These are phyloP conservation scores for Rhagoletis pomonella DNA, from an alignment of 1,140 invertebrate genomes.

Conservation along the genomic window DNA sequence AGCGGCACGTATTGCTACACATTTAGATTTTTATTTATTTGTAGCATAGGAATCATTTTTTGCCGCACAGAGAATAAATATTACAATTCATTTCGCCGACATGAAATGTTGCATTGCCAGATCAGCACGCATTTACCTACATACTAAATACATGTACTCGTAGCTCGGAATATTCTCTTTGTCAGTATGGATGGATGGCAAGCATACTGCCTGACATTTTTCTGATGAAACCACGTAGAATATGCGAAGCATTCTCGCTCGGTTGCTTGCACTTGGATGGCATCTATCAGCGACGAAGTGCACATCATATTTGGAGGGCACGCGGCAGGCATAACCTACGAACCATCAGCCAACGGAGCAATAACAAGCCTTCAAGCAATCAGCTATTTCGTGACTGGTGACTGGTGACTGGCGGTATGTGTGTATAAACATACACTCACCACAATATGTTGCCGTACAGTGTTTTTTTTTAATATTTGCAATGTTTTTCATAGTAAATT, in stretches of 20 bases:
- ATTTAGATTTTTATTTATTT: too few relatives aligned
- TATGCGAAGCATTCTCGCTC: not conserved
- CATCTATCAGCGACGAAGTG: too few relatives aligned
- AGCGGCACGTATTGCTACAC: too few relatives aligned
- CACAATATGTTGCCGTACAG: too few relatives aligned
- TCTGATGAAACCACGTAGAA: conserved; percentile 42
- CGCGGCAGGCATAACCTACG: not conserved
- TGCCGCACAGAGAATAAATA: not conserved
- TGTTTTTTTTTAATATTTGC: too few relatives aligned
- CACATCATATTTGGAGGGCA: not conserved
- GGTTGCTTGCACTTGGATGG: not conserved
- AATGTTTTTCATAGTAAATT: too few relatives aligned
- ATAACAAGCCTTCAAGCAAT: not conserved
- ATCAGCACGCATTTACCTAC: not conserved
- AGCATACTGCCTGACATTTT: conserved; percentile 12
- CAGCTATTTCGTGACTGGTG: not conserved
- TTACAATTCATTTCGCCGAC: conserved; percentile 16
- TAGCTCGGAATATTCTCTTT: too few relatives aligned
- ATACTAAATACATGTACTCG: not conserved
- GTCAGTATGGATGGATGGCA: too few relatives aligned
- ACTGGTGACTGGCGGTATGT: too few relatives aligned
- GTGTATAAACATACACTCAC: too few relatives aligned
- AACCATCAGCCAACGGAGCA: not conserved
- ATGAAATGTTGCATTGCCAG: conserved; percentile 35
- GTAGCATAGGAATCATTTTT: not conserved